Evolutionary conservation across 2,888 invertebrate genomes (phyloP).

Genomic region (Synergus japonicus): DNA sequence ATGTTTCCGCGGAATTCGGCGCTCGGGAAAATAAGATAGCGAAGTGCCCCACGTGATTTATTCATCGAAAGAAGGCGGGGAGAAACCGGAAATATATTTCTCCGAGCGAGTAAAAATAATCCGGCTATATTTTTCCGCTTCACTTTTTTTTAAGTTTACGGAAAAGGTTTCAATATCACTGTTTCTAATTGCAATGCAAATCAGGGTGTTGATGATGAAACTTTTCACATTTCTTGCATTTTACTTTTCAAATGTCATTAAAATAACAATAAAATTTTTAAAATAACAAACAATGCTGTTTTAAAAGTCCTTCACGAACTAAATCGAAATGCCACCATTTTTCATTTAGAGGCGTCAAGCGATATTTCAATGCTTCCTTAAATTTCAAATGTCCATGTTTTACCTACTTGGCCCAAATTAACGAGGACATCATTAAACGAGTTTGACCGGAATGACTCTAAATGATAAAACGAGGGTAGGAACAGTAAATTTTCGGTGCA

Average conservation of each 20-base stretch:
- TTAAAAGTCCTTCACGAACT: neutral
- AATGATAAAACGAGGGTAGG: constrained; percentile 66
- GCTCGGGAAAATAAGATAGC: constrained; percentile 45
- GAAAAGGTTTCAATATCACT: neutral
- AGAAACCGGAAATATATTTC: constrained; percentile 41
- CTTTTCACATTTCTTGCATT: too few relatives aligned
- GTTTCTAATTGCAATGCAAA: too few relatives aligned
- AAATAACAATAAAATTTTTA: too few relatives aligned
- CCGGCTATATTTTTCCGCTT: neutral
- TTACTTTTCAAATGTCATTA: too few relatives aligned
- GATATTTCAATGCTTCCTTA: neutral
- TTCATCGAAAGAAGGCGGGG: constrained; percentile 8
- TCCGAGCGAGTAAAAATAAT: constrained; percentile 37
- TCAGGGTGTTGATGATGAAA: too few relatives aligned
- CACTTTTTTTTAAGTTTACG: neutral
- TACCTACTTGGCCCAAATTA: neutral
- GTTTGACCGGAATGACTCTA: constrained; percentile 39
- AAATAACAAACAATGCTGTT: too few relatives aligned
- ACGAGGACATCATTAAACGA: constrained; percentile 10
- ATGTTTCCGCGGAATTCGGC: constrained; percentile 45
- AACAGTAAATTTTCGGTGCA: constrained; percentile 71
- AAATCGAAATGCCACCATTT: neutral
- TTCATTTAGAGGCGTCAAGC: neutral
- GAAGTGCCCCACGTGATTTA: constrained; percentile 30
- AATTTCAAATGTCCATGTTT: neutral